Percentiles rank a stretch among this genome's conserved stretches.
These are phyloP conservation scores for Chloromyia formosa DNA, from an alignment of 2,888 invertebrate genomes.

Conservation along the genomic window DNA sequence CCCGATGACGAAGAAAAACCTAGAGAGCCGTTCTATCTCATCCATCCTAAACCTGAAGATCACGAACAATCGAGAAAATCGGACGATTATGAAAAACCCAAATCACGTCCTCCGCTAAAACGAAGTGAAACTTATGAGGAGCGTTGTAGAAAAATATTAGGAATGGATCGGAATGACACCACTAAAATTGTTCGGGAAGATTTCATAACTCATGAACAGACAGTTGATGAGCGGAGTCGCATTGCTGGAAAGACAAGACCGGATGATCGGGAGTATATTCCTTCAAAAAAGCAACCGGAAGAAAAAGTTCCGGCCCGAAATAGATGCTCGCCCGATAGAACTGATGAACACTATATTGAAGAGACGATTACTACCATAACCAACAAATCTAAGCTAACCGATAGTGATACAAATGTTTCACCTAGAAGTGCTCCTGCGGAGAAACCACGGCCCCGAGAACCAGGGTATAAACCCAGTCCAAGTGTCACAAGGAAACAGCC, in stretches of 20 bases:
- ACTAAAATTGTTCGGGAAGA: slow-evolving; percentile 16
- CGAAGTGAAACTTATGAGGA: slow-evolving; percentile 79
- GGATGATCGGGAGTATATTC: background rate
- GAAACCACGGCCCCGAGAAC: too few relatives aligned
- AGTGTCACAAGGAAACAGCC: too few relatives aligned
- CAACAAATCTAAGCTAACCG: background rate
- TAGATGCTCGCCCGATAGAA: slow-evolving; percentile 15
- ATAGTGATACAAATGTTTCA: too few relatives aligned
- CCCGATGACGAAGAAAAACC: background rate
- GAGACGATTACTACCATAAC: slow-evolving; percentile 51
- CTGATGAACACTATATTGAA: background rate
- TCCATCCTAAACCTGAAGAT: slow-evolving; percentile 44
- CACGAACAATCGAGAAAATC: slow-evolving; percentile 29
- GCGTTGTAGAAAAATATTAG: slow-evolving; percentile 75
- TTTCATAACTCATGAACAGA: slow-evolving; percentile 45
- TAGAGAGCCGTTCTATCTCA: slow-evolving; percentile 44
- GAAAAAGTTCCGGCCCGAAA: slow-evolving; percentile 50
- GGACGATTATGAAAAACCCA: slow-evolving; percentile 56
- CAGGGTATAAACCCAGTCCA: too few relatives aligned
- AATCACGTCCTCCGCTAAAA: slow-evolving; percentile 68
- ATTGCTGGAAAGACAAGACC: background rate
- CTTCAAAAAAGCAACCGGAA: slow-evolving; percentile 5
- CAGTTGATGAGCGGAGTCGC: slow-evolving; percentile 28
- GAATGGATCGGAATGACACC: slow-evolving; percentile 64
- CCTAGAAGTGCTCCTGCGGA: too few relatives aligned